phyloP scores from a whole-genome alignment of 2,113 vertebrate genomes.

The Catharus bicknelli region DNA sequence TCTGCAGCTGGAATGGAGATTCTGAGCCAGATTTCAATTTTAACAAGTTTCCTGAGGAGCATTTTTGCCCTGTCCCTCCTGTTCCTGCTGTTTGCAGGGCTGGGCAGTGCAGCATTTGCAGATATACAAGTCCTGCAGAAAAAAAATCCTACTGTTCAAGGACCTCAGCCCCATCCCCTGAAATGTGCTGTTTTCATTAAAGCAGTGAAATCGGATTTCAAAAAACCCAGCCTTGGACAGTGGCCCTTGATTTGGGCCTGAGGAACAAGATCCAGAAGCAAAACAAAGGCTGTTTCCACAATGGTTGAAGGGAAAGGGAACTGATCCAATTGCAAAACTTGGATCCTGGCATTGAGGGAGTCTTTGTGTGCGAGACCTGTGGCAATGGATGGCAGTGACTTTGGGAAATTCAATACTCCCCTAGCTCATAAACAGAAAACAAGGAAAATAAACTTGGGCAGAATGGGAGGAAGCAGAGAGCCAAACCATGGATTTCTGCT shows the following conservation, averaged over 20 bases:
- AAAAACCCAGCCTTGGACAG: conserved; percentile 40
- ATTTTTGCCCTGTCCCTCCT: neutral
- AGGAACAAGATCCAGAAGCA: conserved; percentile 62
- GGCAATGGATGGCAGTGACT: conserved; percentile 57
- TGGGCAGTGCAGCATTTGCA: neutral
- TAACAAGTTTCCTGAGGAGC: neutral
- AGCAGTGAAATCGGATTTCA: conserved; percentile 42
- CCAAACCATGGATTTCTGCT: conserved; percentile 1
- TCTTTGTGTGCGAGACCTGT: conserved; percentile 47
- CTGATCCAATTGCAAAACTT: conserved; percentile 55
- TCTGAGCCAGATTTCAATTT: neutral
- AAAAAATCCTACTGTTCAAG: neutral
- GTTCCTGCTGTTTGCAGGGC: neutral
- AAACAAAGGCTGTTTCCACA: conserved; percentile 67
- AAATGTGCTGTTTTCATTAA: conserved; percentile 45
- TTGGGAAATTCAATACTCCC: conserved; percentile 52
- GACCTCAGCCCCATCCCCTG: conserved; percentile 1
- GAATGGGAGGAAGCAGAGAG: conserved; percentile 41
- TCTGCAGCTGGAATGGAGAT: neutral
- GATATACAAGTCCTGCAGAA: neutral
- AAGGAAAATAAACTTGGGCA: conserved; percentile 66
- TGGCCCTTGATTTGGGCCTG: conserved; percentile 46
- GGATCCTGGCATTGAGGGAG: conserved; percentile 45
- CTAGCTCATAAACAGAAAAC: conserved; percentile 65
- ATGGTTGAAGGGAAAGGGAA: conserved; percentile 50